Evolutionary conservation across 2,888 invertebrate genomes (phyloP), one percentile per base, ranked within the genome.

Genomic region (Oxytorus armatus): DNA sequence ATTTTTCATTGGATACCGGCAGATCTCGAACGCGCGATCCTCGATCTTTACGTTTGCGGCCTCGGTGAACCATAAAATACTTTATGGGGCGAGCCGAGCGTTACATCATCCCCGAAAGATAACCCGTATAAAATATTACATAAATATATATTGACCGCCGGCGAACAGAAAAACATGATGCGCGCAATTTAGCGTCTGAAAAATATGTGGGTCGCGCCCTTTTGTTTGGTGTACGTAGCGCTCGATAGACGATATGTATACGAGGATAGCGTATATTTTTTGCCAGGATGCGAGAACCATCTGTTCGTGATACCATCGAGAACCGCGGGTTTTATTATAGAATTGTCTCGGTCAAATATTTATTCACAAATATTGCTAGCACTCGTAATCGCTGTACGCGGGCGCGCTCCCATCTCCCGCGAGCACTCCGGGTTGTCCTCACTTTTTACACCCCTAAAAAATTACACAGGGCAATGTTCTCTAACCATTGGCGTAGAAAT

Each of bases 291-390:
- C 3, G 7, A 23, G 18, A 10, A 25, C 29, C 29, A 33, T 1
- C 8, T 36, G 36, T 3, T 51, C 49, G 65, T 66, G 65, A 23
- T 8, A 65, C 39, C 59, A 82, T 79, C 72, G 82, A 85, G 84
- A 86, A 87, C 87, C 88, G 57, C 72, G 83, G 85, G 85, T 84
- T 84, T 85, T 85, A 85, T 85, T 86, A 84, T 84, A 86, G 86
- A 89, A 87, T 84, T 85, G 85, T 85, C 87, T 82, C 83, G 82
- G 87, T 87, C 86, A 89, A 89, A 90, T 89, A 89, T 89, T 89
- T 88, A 88, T 86, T 85, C 79, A 82, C 83, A 86, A 87, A 89
- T 81, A 85, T 77, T 73, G 80, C 55, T 73, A 78, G 39, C 55
- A 61, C 25, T 44, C 61, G 70, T 55, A 29, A 21, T 63, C 44